Conservation (phyloP, 1,140 invertebrate genomes). For the Drosophila orosa region DNA sequence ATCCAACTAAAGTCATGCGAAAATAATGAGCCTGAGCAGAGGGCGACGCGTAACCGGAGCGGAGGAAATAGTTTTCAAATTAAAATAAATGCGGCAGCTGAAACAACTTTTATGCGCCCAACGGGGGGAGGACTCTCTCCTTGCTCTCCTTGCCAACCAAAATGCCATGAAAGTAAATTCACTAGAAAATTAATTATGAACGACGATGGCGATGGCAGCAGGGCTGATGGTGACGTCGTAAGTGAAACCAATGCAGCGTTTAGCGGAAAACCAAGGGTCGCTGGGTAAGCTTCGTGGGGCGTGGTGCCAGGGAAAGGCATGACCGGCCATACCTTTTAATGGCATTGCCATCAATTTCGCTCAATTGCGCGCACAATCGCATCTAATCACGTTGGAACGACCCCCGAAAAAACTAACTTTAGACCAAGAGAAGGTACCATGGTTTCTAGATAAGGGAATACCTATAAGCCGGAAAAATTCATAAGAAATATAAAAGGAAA, state of each 20-base stretch:
- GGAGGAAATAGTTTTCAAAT: slow-evolving; percentile 80
- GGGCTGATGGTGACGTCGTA: slow-evolving; percentile 29
- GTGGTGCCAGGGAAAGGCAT: slow-evolving; percentile 1
- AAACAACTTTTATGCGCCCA: slow-evolving; percentile 76
- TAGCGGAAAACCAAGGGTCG: slow-evolving; percentile 19
- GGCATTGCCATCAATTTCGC: slow-evolving; percentile 80
- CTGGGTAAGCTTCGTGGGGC: neutral
- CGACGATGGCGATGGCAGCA: slow-evolving; percentile 46
- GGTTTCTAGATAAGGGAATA: neutral
- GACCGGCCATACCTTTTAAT: slow-evolving; percentile 75
- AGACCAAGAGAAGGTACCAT: neutral
- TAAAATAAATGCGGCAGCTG: slow-evolving; percentile 81
- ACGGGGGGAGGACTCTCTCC: slow-evolving; percentile 24
- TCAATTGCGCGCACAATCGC: slow-evolving; percentile 81
- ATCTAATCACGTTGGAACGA: slow-evolving; percentile 79
- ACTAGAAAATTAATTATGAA: slow-evolving; percentile 83
- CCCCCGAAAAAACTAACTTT: slow-evolving; percentile 47
- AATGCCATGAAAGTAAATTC: slow-evolving; percentile 82
- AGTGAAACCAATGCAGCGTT: slow-evolving; percentile 70
- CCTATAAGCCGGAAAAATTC: neutral
- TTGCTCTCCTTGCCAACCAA: slow-evolving; percentile 63
- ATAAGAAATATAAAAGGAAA: neutral
- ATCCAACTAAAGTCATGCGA: slow-evolving; percentile 76
- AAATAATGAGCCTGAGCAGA: slow-evolving; percentile 74
- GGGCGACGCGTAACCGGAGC: slow-evolving; percentile 3